Base-by-base conservation (phyloP, 2,888 invertebrate genomes). In the Poecilus cupreus region DNA sequence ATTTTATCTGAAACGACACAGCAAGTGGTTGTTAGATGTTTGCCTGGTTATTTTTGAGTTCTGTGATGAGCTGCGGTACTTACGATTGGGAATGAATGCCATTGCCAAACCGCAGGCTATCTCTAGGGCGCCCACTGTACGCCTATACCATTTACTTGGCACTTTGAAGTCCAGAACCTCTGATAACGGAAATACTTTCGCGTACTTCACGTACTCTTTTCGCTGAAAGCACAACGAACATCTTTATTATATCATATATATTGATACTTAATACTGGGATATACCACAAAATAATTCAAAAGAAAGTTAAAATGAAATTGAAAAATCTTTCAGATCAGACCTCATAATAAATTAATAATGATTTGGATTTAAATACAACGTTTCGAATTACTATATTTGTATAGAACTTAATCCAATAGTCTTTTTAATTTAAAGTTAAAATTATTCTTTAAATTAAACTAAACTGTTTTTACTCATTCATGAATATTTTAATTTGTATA, bases 131-230 rank as follows among this genome's bases (percentile, higher is more conserved):
- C 97, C 97, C 81, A 97, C 94, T 4, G 94, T 92, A 87, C 96
- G 92, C 85, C 97, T 91, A 88, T 97, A 97, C 96, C 96, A 96
- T 92, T 97, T 97, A 81, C 97, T 96, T 70, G 97, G 96, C 84
- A 97, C 91, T 90, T 97, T 97, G 86, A 97, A 93, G 87, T 96
- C 96, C 84, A 97, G 90, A 82, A 93, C 91, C 84, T 94, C 94
- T 70, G 95, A 92, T 72, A 97, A 89, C 57, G 97, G 97, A 89
- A 97, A 97, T 81, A 97, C 97, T 91, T 97, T 97, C n/a, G 97
- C 95, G 89, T 97, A 97, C 90, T 96, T 95, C n/a, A 97, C 97
- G 88, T 96, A 97, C 89, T 97, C 97, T 89, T 96, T 96, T 87
- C 97, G 92, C 97, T 97, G 92, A 84, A 94, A 93, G 84, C 54